phyloP scores from a whole-genome alignment of 53 echinoderm and acorn worm species.

The Astropecten irregularis region DNA sequence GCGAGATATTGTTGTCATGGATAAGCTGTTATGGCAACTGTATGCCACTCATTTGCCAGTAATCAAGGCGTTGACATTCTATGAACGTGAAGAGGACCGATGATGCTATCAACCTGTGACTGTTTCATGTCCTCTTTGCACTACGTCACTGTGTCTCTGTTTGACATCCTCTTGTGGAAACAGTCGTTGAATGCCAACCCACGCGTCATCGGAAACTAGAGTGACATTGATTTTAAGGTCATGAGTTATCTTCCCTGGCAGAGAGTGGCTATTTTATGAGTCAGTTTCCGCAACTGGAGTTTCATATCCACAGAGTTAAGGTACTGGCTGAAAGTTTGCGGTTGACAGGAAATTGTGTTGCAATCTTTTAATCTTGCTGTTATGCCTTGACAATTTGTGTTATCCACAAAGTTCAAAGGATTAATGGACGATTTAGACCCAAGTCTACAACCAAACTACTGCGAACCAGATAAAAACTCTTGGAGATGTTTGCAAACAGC shows the following conservation, averaged over 20 bases:
- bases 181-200: background rate
- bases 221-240: constrained; percentile 47
- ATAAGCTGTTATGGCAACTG: constrained; percentile 32
- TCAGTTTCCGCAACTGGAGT: constrained; percentile 26
- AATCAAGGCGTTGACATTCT: constrained; percentile 30
- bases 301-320: background rate
- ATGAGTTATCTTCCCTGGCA: background rate
- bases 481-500: too few relatives aligned
- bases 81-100: background rate
- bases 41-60: background rate
- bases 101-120: background rate
- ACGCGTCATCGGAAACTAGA: constrained; percentile 38
- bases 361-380: background rate
- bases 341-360: background rate
- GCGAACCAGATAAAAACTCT: too few relatives aligned
- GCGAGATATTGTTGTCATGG: background rate
- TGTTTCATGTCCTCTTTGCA: background rate
- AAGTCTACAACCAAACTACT: too few relatives aligned
- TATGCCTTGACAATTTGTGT: background rate
- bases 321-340: background rate
- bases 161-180: too few relatives aligned
- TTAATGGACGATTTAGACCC: background rate
- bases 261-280: constrained; percentile 12
- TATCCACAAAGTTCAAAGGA: background rate
- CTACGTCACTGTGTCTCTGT: too few relatives aligned